Conservation (phyloP, 1,140 invertebrate species). For the Lepeophtheirus salmonis region DNA sequence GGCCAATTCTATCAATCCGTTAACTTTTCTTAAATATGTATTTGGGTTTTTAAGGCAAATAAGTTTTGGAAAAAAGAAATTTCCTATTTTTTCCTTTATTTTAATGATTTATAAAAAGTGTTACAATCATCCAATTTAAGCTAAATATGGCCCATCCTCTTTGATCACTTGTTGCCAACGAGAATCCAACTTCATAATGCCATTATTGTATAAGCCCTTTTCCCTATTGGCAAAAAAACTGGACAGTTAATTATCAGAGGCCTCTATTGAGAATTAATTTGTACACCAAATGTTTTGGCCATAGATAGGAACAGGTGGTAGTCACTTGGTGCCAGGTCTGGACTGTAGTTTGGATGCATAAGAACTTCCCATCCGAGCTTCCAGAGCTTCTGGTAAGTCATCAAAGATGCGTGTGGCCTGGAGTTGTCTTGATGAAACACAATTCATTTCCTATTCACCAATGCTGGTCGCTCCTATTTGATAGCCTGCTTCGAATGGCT, state of each 20-base stretch:
- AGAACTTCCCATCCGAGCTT: neutral
- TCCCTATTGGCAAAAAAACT: neutral
- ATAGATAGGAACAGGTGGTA: neutral
- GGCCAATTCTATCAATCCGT: too few species aligned
- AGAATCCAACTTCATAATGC: neutral
- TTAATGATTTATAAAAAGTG: neutral
- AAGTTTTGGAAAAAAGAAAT: neutral
- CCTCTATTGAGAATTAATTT: neutral
- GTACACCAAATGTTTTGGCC: neutral
- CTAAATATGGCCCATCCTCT: neutral
- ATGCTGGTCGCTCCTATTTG: neutral
- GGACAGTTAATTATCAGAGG: neutral
- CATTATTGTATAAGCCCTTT: neutral
- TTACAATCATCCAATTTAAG: neutral
- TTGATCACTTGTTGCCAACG: neutral
- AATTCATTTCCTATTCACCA: neutral
- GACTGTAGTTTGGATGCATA: neutral
- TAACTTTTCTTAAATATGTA: too few species aligned
- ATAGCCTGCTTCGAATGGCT: neutral
- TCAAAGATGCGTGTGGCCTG: neutral
- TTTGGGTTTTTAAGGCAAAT: neutral
- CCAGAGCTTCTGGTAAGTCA: neutral
- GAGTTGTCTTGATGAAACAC: neutral
- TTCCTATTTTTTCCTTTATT: neutral
- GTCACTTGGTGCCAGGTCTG: neutral